Conservation (phyloP, 2,888 invertebrate genomes). For the Drosophila tanythrix region DNA sequence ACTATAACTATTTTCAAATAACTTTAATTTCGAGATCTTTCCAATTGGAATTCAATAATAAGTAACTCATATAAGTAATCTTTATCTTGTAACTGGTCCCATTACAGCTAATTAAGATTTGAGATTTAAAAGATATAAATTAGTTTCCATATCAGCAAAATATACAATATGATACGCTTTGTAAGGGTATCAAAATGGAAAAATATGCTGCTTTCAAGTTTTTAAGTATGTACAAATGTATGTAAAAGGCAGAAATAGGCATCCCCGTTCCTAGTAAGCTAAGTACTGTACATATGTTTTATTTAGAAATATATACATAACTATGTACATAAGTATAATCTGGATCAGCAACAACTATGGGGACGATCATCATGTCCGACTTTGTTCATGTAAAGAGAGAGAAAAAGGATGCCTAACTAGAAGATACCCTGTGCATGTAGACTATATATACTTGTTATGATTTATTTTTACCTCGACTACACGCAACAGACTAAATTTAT, state of each 20-base stretch:
- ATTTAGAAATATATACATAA: background rate
- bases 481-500: background rate
- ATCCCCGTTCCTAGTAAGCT: background rate
- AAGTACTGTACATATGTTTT: background rate
- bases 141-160: background rate
- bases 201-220: background rate
- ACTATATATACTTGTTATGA: background rate
- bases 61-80: background rate
- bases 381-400: background rate
- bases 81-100: background rate
- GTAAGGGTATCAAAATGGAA: background rate
- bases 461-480: background rate
- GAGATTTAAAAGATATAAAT: background rate
- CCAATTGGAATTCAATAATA: background rate
- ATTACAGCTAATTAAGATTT: background rate
- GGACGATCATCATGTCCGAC: constrained; percentile 1
- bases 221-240: background rate
- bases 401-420: background rate
- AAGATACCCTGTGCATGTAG: background rate
- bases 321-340: background rate
- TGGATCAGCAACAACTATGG: constrained; percentile 11
- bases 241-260: background rate
- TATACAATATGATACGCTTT: background rate
- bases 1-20: background rate
- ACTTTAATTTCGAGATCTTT: background rate